phyloP scores from a whole-genome alignment of 2,888 invertebrate species.

The Cerastis rubricosa region DNA sequence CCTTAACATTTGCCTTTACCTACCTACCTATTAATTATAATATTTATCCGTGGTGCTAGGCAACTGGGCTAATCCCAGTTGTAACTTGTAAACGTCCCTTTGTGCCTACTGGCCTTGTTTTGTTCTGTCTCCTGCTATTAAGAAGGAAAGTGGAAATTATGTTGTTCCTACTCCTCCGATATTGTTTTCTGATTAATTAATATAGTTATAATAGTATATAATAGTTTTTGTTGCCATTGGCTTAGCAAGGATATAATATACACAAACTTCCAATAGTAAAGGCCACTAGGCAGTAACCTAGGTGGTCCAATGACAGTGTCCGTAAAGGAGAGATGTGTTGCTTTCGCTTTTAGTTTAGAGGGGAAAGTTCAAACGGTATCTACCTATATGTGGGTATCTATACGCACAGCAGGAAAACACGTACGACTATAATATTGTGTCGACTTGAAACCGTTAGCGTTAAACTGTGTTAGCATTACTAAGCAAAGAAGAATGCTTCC shows the following conservation, averaged over 20 bases:
- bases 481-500: conserved; percentile 41
- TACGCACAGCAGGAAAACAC: conserved; percentile 53
- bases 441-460: conserved; percentile 46
- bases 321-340: conserved; percentile 9
- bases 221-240: neutral
- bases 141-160: no score
- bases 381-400: conserved; percentile 21
- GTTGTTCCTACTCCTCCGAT: no score
- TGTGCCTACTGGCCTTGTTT: no score
- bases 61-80: no score
- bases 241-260: no score
- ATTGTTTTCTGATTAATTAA: no score
- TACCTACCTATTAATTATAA: no score
- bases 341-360: conserved; percentile 44
- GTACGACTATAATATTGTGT: conserved; percentile 47
- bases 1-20: no score
- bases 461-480: conserved; percentile 51
- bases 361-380: conserved; percentile 57
- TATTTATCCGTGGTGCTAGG: no score
- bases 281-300: neutral
- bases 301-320: neutral
- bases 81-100: no score
- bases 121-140: no score
- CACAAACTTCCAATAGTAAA: neutral
- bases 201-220: no score